Evolutionary conservation across 1,140 invertebrate genomes (phyloP).

Genomic region (Hypsibius dujardini): DNA sequence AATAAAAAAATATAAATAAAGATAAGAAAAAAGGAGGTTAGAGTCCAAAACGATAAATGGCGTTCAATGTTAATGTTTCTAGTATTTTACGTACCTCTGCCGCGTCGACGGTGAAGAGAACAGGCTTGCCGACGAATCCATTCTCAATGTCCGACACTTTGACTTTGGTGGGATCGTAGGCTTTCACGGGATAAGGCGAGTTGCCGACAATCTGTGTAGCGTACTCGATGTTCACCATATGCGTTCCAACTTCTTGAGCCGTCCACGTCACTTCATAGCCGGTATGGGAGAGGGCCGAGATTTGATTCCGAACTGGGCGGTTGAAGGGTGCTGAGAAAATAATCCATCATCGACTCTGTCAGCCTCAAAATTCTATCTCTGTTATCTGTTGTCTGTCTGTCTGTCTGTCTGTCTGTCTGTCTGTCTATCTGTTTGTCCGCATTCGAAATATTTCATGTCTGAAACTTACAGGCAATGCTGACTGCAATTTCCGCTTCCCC

Average conservation of each 20-base stretch:
- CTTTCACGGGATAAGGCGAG: slow-evolving; percentile 77
- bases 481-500: slow-evolving; percentile 65
- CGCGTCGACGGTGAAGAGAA: slow-evolving; percentile 57
- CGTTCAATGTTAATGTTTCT: no score
- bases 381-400: no score
- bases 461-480: slow-evolving; percentile 49
- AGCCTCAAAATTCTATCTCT: no score
- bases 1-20: no score
- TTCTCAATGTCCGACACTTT: slow-evolving; percentile 59
- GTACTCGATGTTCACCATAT: slow-evolving; percentile 71
- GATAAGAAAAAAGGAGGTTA: no score
- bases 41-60: no score
- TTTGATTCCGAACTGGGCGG: slow-evolving; percentile 21
- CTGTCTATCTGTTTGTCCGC: no score
- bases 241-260: slow-evolving; percentile 33
- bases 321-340: slow-evolving; percentile 18
- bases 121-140: slow-evolving; percentile 53
- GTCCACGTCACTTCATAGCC: background rate
- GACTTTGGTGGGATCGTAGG: slow-evolving; percentile 54
- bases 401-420: no score
- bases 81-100: no score
- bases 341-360: no score
- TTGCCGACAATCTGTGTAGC: slow-evolving; percentile 71
- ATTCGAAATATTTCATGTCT: no score
- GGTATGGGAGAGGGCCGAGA: background rate